Base-by-base conservation (phyloP, 2,888 invertebrate species). In the Sarcophaga caerulescens region DNA sequence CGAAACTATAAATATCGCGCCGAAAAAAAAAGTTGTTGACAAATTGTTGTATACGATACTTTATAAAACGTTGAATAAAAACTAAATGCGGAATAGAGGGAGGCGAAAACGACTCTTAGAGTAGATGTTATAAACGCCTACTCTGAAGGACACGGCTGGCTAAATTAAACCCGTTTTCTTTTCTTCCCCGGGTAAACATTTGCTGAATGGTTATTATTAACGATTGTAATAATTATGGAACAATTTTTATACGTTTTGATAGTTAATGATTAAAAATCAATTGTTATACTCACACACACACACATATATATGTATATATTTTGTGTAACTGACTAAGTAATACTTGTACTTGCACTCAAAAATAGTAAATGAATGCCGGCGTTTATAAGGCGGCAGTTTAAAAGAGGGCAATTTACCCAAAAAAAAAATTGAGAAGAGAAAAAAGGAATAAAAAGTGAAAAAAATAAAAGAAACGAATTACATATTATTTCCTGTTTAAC, bases 401-500 rank as follows among this genome's bases (percentile, higher is more conserved):
- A 77, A 71, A 78, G 69, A 74, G 71, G 76, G 69, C 69, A 80
- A 83, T 83, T 80, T 83, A 69, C 19, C 52, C 35, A 10, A 76
- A 81, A 81, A 10, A 59, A 59, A 65, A 35, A 35, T 35, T 35
- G 0, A 35, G 8, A 35, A 1, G 0, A 52, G 17, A 52, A 52
- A 17, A 52, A 17, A 52, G 52, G 52, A 17, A 47, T 14, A 12
- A 47, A 4, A 52, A 62, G 23, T 8, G 5, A 21, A 44, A 65
- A 25, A 63, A 52, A 75, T 52, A 65, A 65, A 52, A 14, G 17
- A 52, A 47, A 52, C 12, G 17, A 84, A 81, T 70, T 84, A 84
- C 52, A 81, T 70, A 45, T 78, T 81, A 78, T 84, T 84, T 86
- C 81, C 86, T 81, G 69, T 86, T 86, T 84, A 78, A 81, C 62